phyloP scores from a whole-genome alignment of 2,888 invertebrate genomes.

The Caenorhabditis afra region DNA sequence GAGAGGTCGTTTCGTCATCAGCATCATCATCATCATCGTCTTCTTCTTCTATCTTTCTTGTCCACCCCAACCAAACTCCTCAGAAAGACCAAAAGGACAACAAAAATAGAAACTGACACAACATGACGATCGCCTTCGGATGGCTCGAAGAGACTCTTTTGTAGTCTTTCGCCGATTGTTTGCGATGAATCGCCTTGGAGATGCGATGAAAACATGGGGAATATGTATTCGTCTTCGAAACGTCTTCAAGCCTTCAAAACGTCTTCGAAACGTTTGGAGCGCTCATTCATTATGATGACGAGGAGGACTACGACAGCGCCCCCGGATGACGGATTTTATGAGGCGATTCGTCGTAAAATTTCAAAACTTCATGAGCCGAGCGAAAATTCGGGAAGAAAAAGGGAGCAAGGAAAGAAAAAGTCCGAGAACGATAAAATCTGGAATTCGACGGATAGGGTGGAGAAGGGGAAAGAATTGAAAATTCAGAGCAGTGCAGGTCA shows the following conservation, averaged over 20 bases:
- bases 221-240: too few relatives aligned
- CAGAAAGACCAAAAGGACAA: constrained; percentile 45
- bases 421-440: neutral
- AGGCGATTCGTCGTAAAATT: constrained; percentile 3
- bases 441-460: too few relatives aligned
- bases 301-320: constrained; percentile 8
- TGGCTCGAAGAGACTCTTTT: neutral
- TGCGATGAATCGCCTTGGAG: constrained; percentile 19
- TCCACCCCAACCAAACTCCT: neutral
- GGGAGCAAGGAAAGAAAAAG: neutral
- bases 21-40: constrained; percentile 24
- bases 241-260: constrained; percentile 8
- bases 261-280: constrained; percentile 5
- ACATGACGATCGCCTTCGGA: neutral
- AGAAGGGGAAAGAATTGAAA: too few relatives aligned
- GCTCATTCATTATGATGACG: constrained; percentile 35
- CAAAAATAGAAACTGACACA: constrained; percentile 23
- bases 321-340: constrained; percentile 10
- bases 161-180: neutral
- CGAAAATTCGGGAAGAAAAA: neutral
- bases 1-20: constrained; percentile 50
- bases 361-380: neutral
- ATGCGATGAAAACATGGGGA: neutral
- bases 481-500: too few relatives aligned
- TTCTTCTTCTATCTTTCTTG: too few relatives aligned